Percentiles rank a stretch among this genome's conserved stretches.
Conservation (phyloP, 2,113 vertebrate genomes). For the Morphnarchus princeps region DNA sequence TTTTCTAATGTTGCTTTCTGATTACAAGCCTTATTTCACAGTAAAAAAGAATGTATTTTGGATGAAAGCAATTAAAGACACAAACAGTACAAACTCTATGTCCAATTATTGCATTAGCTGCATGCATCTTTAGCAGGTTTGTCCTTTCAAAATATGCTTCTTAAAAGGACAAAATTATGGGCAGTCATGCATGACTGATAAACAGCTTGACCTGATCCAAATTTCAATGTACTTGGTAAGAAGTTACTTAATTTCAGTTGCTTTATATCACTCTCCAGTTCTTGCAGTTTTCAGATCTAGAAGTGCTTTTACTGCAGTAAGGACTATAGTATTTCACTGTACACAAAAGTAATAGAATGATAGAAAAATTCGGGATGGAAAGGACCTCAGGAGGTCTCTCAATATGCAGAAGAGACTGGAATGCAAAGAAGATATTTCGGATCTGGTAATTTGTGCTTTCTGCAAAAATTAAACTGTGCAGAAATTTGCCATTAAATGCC, state of each 20-base stretch:
- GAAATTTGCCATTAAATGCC: conserved; percentile 34
- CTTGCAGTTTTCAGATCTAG: background rate
- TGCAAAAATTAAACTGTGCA: background rate
- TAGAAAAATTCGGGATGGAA: background rate
- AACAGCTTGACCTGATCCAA: background rate
- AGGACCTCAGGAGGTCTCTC: background rate
- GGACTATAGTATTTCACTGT: background rate
- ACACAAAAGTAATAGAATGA: background rate
- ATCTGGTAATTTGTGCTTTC: conserved; percentile 75
- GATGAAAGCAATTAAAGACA: background rate
- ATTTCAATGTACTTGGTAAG: background rate
- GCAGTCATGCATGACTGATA: background rate
- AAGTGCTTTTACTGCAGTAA: background rate
- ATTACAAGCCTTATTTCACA: background rate
- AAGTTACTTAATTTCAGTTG: background rate
- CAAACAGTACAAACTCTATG: background rate
- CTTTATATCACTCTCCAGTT: background rate
- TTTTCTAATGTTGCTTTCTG: background rate
- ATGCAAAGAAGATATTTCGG: conserved; percentile 73
- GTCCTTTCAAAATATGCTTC: background rate
- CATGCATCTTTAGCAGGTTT: background rate
- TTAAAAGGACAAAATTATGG: conserved; percentile 6
- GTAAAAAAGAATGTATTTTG: background rate
- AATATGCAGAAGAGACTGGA: background rate
- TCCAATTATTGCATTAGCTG: background rate